These are phyloP conservation scores for Xanthia icteritia DNA, from an alignment of 2,888 invertebrate species.

Conservation along the genomic window DNA sequence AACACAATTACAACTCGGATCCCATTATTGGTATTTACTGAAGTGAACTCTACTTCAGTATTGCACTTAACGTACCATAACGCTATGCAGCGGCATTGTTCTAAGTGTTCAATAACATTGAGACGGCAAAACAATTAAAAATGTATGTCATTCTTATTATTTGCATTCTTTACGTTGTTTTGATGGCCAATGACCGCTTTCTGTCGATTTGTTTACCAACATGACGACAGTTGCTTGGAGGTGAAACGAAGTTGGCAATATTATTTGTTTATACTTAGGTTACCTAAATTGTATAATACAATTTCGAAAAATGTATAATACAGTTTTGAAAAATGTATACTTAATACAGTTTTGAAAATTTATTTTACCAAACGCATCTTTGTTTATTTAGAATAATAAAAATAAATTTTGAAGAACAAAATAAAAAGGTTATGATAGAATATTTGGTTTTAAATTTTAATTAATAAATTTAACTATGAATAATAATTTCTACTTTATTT, in stretches of 20 bases:
- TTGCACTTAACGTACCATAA: constrained; percentile 2
- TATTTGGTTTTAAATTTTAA: background rate
- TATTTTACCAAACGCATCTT: background rate
- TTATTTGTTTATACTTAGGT: background rate
- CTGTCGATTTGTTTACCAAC: constrained; percentile 37
- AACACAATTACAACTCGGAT: too few species aligned
- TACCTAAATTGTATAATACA: background rate
- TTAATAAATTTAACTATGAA: background rate
- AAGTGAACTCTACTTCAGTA: background rate
- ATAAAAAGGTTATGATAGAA: background rate
- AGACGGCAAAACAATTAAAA: constrained; percentile 32
- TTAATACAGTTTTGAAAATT: background rate
- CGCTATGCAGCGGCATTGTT: constrained; percentile 25
- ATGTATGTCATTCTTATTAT: constrained; percentile 23
- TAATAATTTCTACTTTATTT: background rate
- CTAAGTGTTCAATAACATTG: constrained; percentile 24
- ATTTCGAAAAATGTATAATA: too few species aligned
- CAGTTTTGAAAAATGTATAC: background rate
- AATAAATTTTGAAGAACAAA: background rate
- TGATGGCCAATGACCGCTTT: constrained; percentile 7
- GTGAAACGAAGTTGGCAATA: background rate
- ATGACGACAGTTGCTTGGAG: background rate
- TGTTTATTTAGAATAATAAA: background rate
- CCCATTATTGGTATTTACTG: background rate
- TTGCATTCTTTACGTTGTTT: constrained; percentile 28